A percentile compares a stretch with the other conserved stretches of the same genome.
These are phyloP conservation scores for Hippoglossus hippoglossus DNA, from an alignment of 2,797 vertebrate species.

Conservation along the genomic window DNA sequence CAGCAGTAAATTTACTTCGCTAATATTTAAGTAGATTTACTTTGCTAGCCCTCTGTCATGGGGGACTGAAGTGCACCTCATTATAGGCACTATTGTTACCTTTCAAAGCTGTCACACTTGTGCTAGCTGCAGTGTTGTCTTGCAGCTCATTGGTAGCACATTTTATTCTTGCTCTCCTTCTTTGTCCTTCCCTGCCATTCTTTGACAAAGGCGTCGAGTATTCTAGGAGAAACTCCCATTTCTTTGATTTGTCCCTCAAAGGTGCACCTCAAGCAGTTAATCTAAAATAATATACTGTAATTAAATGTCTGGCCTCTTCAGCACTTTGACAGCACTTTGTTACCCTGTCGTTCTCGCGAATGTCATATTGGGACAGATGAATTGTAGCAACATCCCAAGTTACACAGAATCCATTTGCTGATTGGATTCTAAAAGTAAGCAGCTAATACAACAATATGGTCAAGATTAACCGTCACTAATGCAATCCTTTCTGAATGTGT, in stretches of 20 bases:
- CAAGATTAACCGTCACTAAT: conserved; percentile 52
- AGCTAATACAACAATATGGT: conserved; percentile 46
- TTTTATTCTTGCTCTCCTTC: not conserved
- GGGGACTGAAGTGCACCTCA: not conserved
- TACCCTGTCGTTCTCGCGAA: not conserved
- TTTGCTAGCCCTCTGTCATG: not conserved
- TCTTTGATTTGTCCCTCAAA: conserved; percentile 1
- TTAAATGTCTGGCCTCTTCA: not conserved
- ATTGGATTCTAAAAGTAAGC: conserved; percentile 24
- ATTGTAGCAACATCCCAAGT: not conserved
- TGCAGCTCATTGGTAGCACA: not conserved
- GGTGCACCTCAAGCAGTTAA: not conserved
- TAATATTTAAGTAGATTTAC: not conserved
- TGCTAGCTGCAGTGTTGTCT: not conserved
- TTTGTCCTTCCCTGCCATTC: not conserved
- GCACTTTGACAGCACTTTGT: too few relatives aligned
- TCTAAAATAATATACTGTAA: not conserved
- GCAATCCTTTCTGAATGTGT: conserved; percentile 64
- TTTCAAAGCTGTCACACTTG: not conserved
- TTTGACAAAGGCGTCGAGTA: not conserved
- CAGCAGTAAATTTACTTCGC: not conserved
- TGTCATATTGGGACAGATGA: not conserved
- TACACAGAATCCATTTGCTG: conserved; percentile 3
- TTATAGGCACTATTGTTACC: not conserved
- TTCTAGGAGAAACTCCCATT: not conserved